Conservation (phyloP, 2,888 invertebrate genomes). For the Callosobruchus maculatus region DNA sequence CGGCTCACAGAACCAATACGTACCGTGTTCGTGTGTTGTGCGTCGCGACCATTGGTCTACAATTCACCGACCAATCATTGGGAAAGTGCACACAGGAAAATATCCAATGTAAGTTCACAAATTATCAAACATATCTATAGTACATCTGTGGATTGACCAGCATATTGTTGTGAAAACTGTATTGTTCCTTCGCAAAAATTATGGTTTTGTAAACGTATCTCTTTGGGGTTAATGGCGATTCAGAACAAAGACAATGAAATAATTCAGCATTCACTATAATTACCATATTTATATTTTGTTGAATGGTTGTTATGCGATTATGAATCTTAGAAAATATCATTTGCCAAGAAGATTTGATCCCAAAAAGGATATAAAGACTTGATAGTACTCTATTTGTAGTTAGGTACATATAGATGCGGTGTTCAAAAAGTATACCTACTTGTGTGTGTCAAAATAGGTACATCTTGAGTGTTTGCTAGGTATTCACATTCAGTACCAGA, state of each 20-base stretch:
- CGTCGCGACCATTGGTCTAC: conserved; percentile 83
- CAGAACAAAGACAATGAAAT: conserved; percentile 16
- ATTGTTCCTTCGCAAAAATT: not conserved
- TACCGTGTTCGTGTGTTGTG: conserved; percentile 61
- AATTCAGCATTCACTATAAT: not conserved
- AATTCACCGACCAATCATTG: conserved; percentile 87
- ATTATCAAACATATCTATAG: conserved; percentile 57
- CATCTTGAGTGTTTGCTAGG: no score
- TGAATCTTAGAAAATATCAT: no score
- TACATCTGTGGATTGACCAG: conserved; percentile 36
- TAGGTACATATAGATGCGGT: no score
- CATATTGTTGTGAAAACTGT: not conserved
- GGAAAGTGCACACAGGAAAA: conserved; percentile 71
- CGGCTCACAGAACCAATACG: conserved; percentile 69
- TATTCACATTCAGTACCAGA: no score
- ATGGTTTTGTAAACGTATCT: not conserved
- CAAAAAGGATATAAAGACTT: no score
- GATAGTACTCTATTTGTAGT: no score
- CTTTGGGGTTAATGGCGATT: conserved; percentile 16
- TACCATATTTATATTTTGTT: not conserved
- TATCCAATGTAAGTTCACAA: conserved; percentile 73
- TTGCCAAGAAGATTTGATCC: no score
- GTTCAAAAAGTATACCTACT: no score
- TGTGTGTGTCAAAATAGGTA: no score
- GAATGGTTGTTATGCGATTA: not conserved